These are phyloP conservation scores for Megastigmus dorsalis DNA, from an alignment of 2,888 invertebrate species.

Conservation along the genomic window DNA sequence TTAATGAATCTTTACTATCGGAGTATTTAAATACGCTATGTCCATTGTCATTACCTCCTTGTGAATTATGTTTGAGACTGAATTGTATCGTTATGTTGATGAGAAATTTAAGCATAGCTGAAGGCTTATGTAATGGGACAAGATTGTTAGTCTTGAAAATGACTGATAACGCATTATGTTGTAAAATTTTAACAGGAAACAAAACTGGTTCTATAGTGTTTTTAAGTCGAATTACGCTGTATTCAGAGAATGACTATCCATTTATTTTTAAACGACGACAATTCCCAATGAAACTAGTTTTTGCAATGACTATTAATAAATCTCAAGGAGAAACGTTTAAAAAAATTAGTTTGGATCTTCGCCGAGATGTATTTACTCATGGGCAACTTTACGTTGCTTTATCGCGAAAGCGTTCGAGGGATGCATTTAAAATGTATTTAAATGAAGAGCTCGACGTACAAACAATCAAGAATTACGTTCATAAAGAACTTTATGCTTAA, in stretches of 20 bases:
- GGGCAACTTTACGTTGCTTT: too few relatives aligned
- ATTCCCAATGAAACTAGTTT: not conserved
- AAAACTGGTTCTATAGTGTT: not conserved
- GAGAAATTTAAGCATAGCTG: not conserved
- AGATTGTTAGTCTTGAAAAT: not conserved
- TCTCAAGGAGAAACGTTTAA: not conserved
- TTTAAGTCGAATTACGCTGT: conserved; percentile 41
- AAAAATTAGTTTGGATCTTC: not conserved
- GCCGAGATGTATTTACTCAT: not conserved
- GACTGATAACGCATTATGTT: not conserved
- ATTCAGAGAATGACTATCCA: conserved; percentile 28
- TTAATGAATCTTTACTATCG: not conserved
- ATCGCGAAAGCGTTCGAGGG: too few relatives aligned
- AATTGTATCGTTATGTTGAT: not conserved
- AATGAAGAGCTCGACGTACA: too few relatives aligned
- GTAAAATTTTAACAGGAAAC: conserved; percentile 6
- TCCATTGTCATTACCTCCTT: not conserved
- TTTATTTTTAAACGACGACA: conserved; percentile 14
- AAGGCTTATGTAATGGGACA: not conserved
- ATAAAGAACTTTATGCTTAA: too few relatives aligned
- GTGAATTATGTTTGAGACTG: not conserved
- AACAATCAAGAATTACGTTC: too few relatives aligned
- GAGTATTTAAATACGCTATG: not conserved
- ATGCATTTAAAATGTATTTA: too few relatives aligned
- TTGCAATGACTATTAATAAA: conserved; percentile 7